These are phyloP conservation scores for Nycteola revayana DNA, from an alignment of 2,888 invertebrate genomes.

Conservation along the genomic window DNA sequence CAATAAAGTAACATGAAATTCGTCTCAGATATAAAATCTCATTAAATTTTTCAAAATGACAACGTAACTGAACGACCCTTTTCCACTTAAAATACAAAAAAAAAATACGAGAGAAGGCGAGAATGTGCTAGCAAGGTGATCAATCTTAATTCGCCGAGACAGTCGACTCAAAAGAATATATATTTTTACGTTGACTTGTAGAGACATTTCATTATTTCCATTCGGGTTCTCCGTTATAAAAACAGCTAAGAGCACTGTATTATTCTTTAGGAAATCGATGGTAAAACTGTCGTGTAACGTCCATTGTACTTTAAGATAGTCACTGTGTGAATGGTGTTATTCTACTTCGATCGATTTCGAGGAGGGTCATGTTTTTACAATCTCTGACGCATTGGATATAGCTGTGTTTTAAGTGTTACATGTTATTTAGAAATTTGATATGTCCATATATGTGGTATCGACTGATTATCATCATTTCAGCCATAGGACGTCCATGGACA, in stretches of 20 bases:
- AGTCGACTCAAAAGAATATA: constrained; percentile 56
- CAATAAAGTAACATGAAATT: constrained; percentile 18
- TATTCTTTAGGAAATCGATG: constrained; percentile 22
- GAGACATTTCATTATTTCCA: constrained; percentile 47
- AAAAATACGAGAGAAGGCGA: constrained; percentile 33
- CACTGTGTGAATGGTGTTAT: constrained; percentile 22
- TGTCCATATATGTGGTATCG: no score
- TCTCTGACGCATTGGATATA: no score
- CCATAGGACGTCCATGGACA: no score
- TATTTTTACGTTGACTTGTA: constrained; percentile 46
- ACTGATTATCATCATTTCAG: no score
- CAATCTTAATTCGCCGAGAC: constrained; percentile 63
- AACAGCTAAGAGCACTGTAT: constrained; percentile 12
- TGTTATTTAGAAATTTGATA: no score
- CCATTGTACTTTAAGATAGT: constrained; percentile 16
- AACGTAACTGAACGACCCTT: constrained; percentile 23
- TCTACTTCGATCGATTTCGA: no score
- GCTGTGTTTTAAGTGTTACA: no score
- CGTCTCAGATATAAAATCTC: constrained; percentile 24
- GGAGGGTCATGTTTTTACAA: no score
- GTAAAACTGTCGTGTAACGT: constrained; percentile 20
- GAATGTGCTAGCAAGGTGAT: constrained; percentile 43
- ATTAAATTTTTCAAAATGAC: constrained; percentile 28
- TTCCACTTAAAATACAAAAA: constrained; percentile 37
- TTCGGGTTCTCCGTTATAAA: constrained; percentile 19